phyloP scores from a whole-genome alignment of 2,113 vertebrate species.

The Colistium nudipinnis region DNA sequence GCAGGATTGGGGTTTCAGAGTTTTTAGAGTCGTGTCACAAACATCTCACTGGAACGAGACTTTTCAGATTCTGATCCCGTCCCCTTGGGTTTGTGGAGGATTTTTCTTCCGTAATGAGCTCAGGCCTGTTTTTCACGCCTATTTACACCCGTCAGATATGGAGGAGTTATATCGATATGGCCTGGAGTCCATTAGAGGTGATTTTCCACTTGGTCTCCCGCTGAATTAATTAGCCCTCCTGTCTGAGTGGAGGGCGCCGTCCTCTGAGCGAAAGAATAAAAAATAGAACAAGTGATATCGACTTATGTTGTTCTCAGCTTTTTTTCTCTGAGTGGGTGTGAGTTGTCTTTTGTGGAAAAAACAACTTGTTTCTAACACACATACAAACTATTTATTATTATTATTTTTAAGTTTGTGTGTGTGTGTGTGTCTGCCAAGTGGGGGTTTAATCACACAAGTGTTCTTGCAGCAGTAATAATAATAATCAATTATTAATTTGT shows the following conservation, averaged over 20 bases:
- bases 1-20: not conserved
- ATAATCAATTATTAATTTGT: too few relatives aligned
- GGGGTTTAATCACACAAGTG: constrained; percentile 18
- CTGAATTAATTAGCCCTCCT: constrained; percentile 46
- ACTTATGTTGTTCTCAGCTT: not conserved
- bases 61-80: not conserved
- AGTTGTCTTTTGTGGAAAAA: not conserved
- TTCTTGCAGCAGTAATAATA: not conserved
- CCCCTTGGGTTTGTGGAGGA: not conserved
- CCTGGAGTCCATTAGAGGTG: constrained; percentile 44
- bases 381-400: not conserved
- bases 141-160: constrained; percentile 37
- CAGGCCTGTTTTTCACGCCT: constrained; percentile 3
- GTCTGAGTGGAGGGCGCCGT: constrained; percentile 4
- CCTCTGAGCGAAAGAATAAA: not conserved
- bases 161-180: constrained; percentile 34
- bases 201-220: constrained; percentile 56
- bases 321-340: constrained; percentile 4
- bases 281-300: constrained; percentile 11
- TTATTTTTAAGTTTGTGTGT: not conserved
- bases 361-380: not conserved
- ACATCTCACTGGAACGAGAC: too few relatives aligned
- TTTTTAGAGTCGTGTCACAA: too few relatives aligned
- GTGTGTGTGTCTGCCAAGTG: constrained; percentile 7
- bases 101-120: not conserved